phyloP scores from a whole-genome alignment of 2,888 invertebrate genomes.

The Bruchidius siliquastri region DNA sequence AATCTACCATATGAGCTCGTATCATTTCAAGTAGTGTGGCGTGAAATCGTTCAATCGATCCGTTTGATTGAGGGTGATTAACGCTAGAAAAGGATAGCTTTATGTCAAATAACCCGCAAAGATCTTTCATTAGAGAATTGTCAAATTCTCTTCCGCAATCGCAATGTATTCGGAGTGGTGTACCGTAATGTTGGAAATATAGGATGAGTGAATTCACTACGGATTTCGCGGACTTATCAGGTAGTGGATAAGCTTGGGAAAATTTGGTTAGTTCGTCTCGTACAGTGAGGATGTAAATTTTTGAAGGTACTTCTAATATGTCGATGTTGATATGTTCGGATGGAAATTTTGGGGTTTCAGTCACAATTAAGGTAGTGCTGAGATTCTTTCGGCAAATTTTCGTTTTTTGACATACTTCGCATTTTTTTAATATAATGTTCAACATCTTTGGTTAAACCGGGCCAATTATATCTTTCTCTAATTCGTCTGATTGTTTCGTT shows the following conservation, averaged over 20 bases:
- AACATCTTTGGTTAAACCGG: no score
- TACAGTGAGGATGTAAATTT: background rate
- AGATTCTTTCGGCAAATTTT: background rate
- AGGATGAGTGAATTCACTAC: conserved; percentile 4
- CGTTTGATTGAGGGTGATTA: conserved; percentile 6
- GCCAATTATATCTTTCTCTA: background rate
- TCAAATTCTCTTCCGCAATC: conserved; percentile 9
- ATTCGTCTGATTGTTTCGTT: conserved; percentile 4
- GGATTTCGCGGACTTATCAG: no score
- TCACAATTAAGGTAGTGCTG: background rate
- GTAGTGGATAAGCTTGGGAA: background rate
- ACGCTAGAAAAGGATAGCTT: no score
- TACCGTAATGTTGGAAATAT: conserved; percentile 9
- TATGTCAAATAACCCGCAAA: conserved; percentile 2
- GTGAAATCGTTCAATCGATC: conserved; percentile 13
- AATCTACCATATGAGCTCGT: conserved; percentile 5
- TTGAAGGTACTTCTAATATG: background rate
- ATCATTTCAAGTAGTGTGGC: conserved; percentile 18
- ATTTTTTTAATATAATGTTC: background rate
- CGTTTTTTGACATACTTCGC: conserved; percentile 1
- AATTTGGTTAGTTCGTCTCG: background rate
- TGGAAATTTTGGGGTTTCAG: background rate
- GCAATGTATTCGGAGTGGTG: conserved; percentile 4
- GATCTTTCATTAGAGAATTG: conserved; percentile 5
- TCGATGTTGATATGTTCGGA: background rate